Base-by-base conservation (phyloP, 2,113 vertebrate genomes). In the Gobius niger region DNA sequence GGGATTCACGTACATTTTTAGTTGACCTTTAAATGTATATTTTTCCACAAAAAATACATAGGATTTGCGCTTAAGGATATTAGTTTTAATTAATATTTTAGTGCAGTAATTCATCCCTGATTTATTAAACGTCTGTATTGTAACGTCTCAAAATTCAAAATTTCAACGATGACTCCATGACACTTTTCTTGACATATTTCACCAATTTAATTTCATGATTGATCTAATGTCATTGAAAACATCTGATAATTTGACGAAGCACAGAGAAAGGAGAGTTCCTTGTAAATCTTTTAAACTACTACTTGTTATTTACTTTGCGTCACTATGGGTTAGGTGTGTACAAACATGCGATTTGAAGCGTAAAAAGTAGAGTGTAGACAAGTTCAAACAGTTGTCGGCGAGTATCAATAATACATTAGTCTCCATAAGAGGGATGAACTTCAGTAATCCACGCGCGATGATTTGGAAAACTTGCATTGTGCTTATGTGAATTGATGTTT, bases 401-500 rank as follows among this genome's bases (percentile, higher is more conserved):
- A 49, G 42, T 68, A 66, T 47, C 50, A 65, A 72, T 62, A 78
- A 79, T 70, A 44, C 47, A 34, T 56, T 54, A 62, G 59, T 72
- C 74, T 67, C 63, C 75, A 18, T 51, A 63, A 78, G 61, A 72
- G 47, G 61, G 79, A 81, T 82, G 63, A 75, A 84, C 70, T 84
- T 83, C 53, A 75, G 63, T 73, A 74, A 81, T 81, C 70, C 67
- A 40, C 47, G 14, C 11, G 60, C 59, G 70, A 65, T 40, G 80
- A 80, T 84, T 49, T 52, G 57, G 15, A 60, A 51, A 49, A 65
- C 44, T 75, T 54, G 18, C 24, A 72, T 79, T 87, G 80, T 75
- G 15, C 81, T 73, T 70, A 52, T 70, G 52, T 72, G 63, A 84
- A 84, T 76, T 65, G 64, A 73, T 87, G 72, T 74, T 84, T 85